These are phyloP conservation scores for Eucera pruinosa DNA, from an alignment of 2,888 invertebrate species.

Conservation along the genomic window DNA sequence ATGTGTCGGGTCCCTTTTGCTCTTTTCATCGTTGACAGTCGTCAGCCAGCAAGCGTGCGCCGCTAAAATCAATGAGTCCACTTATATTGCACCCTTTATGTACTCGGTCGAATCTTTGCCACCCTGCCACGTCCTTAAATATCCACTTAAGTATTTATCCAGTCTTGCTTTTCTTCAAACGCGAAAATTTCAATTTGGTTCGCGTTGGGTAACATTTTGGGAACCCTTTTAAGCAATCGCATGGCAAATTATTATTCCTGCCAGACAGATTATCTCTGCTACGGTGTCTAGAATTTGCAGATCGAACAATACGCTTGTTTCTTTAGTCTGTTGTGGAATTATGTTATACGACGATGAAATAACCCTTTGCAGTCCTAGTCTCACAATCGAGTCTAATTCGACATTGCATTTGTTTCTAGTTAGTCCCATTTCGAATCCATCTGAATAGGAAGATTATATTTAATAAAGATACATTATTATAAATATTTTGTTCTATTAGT, in stretches of 20 bases:
- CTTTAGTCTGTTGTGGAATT: no score
- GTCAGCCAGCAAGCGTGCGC: neutral
- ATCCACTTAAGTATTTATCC: no score
- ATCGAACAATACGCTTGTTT: no score
- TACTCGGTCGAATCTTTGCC: neutral
- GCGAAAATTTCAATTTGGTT: neutral
- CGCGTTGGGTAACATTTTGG: neutral
- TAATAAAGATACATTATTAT: no score
- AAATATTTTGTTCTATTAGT: no score
- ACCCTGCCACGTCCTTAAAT: neutral
- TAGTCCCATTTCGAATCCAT: no score
- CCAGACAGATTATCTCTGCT: neutral
- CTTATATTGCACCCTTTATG: no score
- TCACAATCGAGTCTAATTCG: no score
- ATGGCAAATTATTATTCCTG: neutral
- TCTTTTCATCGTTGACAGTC: conserved; percentile 11
- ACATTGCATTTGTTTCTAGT: no score
- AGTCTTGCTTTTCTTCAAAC: neutral
- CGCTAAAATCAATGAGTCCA: conserved; percentile 28
- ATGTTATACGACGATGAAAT: no score
- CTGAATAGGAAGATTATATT: no score
- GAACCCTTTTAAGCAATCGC: neutral
- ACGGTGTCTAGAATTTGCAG: neutral
- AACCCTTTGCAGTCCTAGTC: no score
- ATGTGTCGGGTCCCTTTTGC: conserved; percentile 3